A percentile compares a stretch with the other conserved stretches of the same genome.
Conservation (phyloP, 1,140 invertebrate genomes). For the Odontomachus brunneus region DNA sequence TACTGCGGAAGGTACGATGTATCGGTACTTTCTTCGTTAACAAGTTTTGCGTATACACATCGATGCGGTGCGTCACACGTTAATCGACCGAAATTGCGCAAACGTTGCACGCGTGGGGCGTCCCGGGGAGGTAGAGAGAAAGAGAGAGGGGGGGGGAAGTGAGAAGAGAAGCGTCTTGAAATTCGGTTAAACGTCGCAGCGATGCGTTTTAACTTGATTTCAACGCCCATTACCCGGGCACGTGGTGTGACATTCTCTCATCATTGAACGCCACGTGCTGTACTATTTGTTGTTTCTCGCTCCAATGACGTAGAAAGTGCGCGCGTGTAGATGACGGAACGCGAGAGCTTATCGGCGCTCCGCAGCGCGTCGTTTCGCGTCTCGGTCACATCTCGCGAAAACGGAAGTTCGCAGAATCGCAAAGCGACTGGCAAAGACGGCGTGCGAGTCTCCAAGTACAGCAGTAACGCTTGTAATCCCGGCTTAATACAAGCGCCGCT, state of each 20-base stretch:
- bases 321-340: background rate
- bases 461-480: too few relatives aligned
- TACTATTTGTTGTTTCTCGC: constrained; percentile 55
- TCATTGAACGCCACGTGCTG: constrained; percentile 67
- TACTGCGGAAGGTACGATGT: constrained; percentile 45
- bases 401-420: background rate
- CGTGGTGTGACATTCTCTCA: constrained; percentile 64
- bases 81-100: constrained; percentile 42
- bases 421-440: background rate
- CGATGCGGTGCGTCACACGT: constrained; percentile 8
- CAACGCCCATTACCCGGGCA: constrained; percentile 58
- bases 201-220: constrained; percentile 56
- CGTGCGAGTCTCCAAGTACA: too few relatives aligned
- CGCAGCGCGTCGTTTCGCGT: background rate
- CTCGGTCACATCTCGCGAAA: background rate
- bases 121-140: background rate
- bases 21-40: constrained; percentile 21
- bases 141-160: too few relatives aligned
- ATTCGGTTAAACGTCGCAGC: constrained; percentile 33
- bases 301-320: constrained; percentile 19
- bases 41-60: constrained; percentile 23
- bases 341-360: background rate
- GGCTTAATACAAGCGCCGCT: too few relatives aligned
- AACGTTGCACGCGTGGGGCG: constrained; percentile 10
- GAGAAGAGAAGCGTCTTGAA: constrained; percentile 3